Conservation (phyloP, 2,113 vertebrate species). For the Eonycteris spelaea region DNA sequence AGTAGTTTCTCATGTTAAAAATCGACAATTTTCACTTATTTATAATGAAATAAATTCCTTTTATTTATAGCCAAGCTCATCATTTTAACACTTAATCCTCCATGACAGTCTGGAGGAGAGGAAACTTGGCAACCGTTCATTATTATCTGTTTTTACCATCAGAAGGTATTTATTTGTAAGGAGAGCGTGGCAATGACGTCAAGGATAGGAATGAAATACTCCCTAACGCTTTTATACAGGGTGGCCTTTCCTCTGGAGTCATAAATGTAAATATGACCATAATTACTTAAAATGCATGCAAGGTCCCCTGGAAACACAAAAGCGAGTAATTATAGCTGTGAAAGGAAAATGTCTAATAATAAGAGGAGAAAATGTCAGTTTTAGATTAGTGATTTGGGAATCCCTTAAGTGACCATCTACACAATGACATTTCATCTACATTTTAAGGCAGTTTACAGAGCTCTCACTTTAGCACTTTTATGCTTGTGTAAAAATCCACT, state of each 20-base stretch:
- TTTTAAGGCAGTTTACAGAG: not conserved
- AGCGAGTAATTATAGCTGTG: constrained; percentile 36
- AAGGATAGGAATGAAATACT: constrained; percentile 42
- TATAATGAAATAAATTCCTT: constrained; percentile 44
- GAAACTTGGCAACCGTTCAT: constrained; percentile 63
- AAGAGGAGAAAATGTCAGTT: constrained; percentile 47
- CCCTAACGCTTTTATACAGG: constrained; percentile 38
- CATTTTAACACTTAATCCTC: constrained; percentile 55
- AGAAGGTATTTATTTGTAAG: constrained; percentile 53
- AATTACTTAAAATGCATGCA: constrained; percentile 47
- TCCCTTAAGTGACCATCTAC: not conserved
- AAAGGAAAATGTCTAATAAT: constrained; percentile 28
- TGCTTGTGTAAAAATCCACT: not conserved
- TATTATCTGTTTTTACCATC: constrained; percentile 64
- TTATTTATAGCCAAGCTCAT: constrained; percentile 57
- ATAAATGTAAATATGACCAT: constrained; percentile 25
- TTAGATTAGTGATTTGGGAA: not conserved
- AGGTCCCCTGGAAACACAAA: not conserved
- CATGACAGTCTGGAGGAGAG: constrained; percentile 38
- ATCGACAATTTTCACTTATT: constrained; percentile 41
- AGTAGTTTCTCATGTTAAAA: constrained; percentile 2
- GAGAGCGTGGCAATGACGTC: constrained; percentile 28
- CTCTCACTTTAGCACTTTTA: not conserved
- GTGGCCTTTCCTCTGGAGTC: not conserved
- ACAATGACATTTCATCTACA: not conserved